A percentile compares a stretch with the other conserved stretches of the same genome.
These are phyloP conservation scores for Sprattus sprattus DNA, from an alignment of 2,113 vertebrate species.

Conservation along the genomic window DNA sequence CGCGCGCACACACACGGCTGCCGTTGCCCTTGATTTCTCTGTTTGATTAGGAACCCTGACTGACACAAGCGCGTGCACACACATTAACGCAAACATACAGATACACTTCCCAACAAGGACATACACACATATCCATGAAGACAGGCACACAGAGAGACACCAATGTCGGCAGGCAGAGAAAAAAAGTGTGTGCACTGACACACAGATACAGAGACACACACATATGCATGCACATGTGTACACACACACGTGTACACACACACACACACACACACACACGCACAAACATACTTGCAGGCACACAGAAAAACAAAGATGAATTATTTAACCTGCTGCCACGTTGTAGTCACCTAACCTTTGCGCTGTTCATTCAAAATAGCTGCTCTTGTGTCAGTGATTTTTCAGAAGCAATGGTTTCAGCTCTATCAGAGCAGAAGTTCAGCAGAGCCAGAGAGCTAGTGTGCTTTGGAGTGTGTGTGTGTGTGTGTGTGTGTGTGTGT, in stretches of 20 bases:
- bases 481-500: no score
- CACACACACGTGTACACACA: neutral
- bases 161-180: conserved; percentile 11
- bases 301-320: neutral
- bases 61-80: conserved; percentile 38
- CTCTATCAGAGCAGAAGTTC: no score
- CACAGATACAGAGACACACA: neutral
- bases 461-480: neutral
- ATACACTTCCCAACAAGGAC: neutral
- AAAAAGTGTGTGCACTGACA: neutral
- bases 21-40: no score
- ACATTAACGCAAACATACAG: conserved; percentile 29
- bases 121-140: conserved; percentile 9
- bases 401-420: neutral
- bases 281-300: neutral
- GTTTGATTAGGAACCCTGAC: neutral
- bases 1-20: conserved; percentile 24
- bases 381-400: neutral
- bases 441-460: neutral
- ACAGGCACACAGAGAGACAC: conserved; percentile 41
- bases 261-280: neutral
- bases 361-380: neutral
- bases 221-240: no score
- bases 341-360: neutral
- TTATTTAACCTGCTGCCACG: neutral